A percentile compares a stretch with the other conserved stretches of the same genome.
Evolutionary conservation across 2,797 vertebrate species (phyloP).

Genomic region (Merluccius polli): DNA sequence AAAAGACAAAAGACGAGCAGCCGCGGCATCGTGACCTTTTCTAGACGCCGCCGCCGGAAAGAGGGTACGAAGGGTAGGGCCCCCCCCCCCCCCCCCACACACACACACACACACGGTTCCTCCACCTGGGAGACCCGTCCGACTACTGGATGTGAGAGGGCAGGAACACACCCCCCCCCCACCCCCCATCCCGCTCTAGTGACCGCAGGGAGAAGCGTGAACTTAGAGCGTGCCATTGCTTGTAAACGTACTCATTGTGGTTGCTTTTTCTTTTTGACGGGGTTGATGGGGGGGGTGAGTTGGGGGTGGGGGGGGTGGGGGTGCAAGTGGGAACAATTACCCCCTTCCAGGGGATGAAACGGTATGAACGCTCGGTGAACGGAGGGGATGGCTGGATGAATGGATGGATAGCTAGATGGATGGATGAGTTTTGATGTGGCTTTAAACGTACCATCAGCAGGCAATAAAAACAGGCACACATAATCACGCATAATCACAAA

Average conservation of each 20-base stretch:
- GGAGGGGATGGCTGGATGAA: not conserved
- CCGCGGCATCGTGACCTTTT: not conserved
- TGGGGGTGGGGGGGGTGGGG: not conserved
- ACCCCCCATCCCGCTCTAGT: not conserved
- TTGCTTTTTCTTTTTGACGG: not conserved
- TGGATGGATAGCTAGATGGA: conserved; percentile 3
- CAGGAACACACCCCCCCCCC: not conserved
- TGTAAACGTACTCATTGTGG: conserved; percentile 1
- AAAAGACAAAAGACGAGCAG: too few species aligned
- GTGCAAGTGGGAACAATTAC: conserved; percentile 26
- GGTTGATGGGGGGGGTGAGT: not conserved
- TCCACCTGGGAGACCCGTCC: too few species aligned
- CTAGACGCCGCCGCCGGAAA: not conserved
- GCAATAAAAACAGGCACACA: conserved; percentile 19
- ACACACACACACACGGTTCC: too few species aligned
- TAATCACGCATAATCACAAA: conserved; percentile 2
- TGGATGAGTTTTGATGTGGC: conserved; percentile 30
- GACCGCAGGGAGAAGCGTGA: not conserved
- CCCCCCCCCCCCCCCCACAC: too few species aligned
- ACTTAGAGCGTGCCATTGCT: not conserved
- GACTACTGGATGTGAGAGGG: not conserved
- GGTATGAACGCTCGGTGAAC: not conserved
- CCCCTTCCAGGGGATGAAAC: not conserved
- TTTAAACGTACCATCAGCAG: conserved; percentile 19
- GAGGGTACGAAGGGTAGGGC: too few species aligned